Evolutionary conservation across 1,140 invertebrate genomes (phyloP).

Genomic region (Drosophila pallidifrons): DNA sequence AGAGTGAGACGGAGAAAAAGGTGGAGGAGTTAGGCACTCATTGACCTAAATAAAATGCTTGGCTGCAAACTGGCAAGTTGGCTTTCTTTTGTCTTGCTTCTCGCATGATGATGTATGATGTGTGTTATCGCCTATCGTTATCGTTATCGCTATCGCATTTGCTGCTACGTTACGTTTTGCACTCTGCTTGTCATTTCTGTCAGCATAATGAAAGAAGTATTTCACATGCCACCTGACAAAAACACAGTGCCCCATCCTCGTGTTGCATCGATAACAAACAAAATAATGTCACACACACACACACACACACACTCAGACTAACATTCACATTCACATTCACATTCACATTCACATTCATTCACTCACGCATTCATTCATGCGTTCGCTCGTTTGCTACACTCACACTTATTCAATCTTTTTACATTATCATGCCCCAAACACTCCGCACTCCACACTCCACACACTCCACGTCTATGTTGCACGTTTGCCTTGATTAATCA

Average conservation of each 20-base stretch:
- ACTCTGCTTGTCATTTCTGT: constrained; percentile 63
- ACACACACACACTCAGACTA: constrained; percentile 1
- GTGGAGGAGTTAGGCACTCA: constrained; percentile 40
- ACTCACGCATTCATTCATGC: constrained; percentile 29
- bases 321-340: constrained; percentile 12
- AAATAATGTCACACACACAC: background rate
- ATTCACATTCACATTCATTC: constrained; percentile 13
- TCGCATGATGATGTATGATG: background rate
- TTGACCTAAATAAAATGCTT: constrained; percentile 80
- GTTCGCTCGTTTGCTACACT: constrained; percentile 46
- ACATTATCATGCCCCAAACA: constrained; percentile 48
- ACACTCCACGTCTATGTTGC: constrained; percentile 13
- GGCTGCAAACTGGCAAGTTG: constrained; percentile 42
- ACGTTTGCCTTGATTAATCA: constrained; percentile 77
- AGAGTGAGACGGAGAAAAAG: background rate
- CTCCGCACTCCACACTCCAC: background rate
- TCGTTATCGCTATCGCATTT: constrained; percentile 69
- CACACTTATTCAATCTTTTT: constrained; percentile 56
- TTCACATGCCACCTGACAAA: constrained; percentile 51
- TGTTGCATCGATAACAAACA: too few relatives aligned
- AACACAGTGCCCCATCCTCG: constrained; percentile 15
- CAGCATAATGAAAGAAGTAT: constrained; percentile 64
- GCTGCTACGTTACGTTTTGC: constrained; percentile 60
- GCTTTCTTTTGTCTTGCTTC: constrained; percentile 43
- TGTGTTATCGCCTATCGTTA: constrained; percentile 41